Percentiles rank a stretch among this genome's conserved stretches.
phyloP scores from a whole-genome alignment of 2,888 invertebrate genomes.

The Phengaris alcon region DNA sequence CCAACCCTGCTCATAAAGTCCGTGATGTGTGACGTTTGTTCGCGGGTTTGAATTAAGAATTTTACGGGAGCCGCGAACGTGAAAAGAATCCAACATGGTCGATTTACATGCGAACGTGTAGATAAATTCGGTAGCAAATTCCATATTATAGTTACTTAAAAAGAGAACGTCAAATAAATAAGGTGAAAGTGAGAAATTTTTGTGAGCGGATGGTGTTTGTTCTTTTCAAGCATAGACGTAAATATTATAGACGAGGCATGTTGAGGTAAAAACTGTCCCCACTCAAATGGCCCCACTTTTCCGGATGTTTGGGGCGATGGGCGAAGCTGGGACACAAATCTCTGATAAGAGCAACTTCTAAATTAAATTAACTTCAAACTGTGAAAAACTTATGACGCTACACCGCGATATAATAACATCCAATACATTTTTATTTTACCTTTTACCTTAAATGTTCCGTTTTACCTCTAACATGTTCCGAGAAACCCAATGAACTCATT shows the following conservation, averaged over 20 bases:
- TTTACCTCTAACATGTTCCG: background rate
- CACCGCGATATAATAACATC: background rate
- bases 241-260: no score
- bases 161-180: no score
- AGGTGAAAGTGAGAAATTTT: no score
- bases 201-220: no score
- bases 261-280: no score
- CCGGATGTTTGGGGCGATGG: no score
- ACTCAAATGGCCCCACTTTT: no score
- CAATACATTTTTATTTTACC: background rate
- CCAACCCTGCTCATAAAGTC: background rate
- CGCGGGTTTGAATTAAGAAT: conserved; percentile 15
- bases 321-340: no score
- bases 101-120: background rate
- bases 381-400: background rate
- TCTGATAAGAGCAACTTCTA: background rate
- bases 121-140: no score
- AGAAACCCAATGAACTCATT: background rate
- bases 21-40: conserved; percentile 15
- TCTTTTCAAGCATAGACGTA: no score
- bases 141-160: no score
- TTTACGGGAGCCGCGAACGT: background rate
- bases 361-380: background rate
- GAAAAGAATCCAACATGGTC: background rate
- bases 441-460: no score